Conservation (phyloP, 2,113 vertebrate species). For the Tyto alba region DNA sequence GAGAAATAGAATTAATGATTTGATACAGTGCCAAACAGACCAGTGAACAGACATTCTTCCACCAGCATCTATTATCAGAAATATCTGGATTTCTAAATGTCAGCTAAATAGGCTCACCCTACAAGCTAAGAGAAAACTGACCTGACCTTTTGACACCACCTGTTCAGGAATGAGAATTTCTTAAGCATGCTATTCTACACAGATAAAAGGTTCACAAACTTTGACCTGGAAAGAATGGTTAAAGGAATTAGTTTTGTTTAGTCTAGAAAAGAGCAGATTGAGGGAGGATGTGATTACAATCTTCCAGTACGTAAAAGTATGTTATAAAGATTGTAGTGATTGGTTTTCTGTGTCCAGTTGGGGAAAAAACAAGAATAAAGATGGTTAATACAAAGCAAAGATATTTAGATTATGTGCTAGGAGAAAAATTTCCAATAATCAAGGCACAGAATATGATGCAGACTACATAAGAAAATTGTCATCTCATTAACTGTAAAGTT, state of each 20-base stretch:
- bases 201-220: constrained; percentile 45
- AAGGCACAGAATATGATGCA: not conserved
- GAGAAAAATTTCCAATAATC: not conserved
- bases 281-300: constrained; percentile 46
- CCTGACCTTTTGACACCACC: constrained; percentile 39
- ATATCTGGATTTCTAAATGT: constrained; percentile 27
- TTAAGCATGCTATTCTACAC: not conserved
- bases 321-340: not conserved
- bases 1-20: constrained; percentile 18
- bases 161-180: constrained; percentile 24
- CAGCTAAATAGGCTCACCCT: not conserved
- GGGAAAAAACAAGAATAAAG: not conserved
- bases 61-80: not conserved
- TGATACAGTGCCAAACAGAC: not conserved
- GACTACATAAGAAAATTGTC: not conserved
- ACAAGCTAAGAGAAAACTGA: not conserved
- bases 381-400: not conserved
- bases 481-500: not conserved
- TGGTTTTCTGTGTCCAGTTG: not conserved
- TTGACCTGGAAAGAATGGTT: constrained; percentile 54
- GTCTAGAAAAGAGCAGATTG: constrained; percentile 33
- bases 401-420: not conserved
- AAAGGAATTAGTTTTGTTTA: constrained; percentile 54
- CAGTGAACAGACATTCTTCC: not conserved
- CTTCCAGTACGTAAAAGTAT: constrained; percentile 8